Evolutionary conservation across 2,797 vertebrate species (phyloP), one percentile per base, ranked within the genome.

Genomic region (Myripristis jacobus): DNA sequence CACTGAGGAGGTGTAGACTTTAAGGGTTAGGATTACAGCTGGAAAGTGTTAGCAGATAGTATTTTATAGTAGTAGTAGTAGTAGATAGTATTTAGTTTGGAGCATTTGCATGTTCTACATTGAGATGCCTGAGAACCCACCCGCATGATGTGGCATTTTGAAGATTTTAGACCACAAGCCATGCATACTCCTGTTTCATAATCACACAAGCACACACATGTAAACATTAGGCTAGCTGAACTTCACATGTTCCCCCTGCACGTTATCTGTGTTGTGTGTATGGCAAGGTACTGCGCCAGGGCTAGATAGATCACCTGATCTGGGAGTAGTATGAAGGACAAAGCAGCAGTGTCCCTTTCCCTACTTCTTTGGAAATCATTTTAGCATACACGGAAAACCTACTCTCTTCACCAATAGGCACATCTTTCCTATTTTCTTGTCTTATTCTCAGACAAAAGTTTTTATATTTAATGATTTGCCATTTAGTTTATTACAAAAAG

Each of bases 231-330:
- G 29, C 29, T 31, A 60, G 24, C 47, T 41, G 13, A 41, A 67
- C 36, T 10, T 51, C 25, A 43, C 41, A 43, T 15, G 16, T 15
- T 5, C 41, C 15, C 41, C 41, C 25, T n/a, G 41, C 12, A 66
- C 11, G 31, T 3, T 38, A 4, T 24, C 1, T 31, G 16, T n/a
- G 6, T 38, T 13, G 10, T 62, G 43, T 55, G 68, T 50, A 36
- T 38, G 31, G 18, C 43, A 38, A 25, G 10, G 36, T 57, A 3
- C 29, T 31, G 29, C 5, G 80, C 62, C 73, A 70, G 52, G 29
- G 80, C 62, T 74, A 70, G 52, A 81, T 77, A 59, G 66, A 54
- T 83, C 66, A 75, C 18, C 54, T 79, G 76, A 79, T 70, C 24
- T 1, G 22, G 63, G 71, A 69, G 54, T 58, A 56, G 47, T 57